Conservation (phyloP, 2,888 invertebrate genomes). For the Calephelis perditalis region DNA sequence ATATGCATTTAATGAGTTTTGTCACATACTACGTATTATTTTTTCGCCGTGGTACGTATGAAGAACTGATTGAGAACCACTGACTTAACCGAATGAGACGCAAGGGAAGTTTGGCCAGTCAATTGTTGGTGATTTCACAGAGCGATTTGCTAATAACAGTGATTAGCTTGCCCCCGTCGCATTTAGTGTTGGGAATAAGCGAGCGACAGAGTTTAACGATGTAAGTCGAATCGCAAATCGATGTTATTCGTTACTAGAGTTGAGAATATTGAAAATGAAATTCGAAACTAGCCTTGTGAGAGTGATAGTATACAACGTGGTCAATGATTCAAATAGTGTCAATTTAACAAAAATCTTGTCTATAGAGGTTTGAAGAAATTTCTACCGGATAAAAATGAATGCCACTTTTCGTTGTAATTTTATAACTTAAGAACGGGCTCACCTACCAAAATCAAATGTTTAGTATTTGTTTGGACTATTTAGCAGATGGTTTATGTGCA, state of each 20-base stretch:
- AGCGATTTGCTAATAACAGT: constrained; percentile 67
- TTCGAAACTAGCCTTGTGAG: constrained; percentile 2
- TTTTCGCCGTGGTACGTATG: too few relatives aligned
- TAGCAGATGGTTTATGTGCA: too few relatives aligned
- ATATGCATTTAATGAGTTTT: too few relatives aligned
- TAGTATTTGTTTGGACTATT: too few relatives aligned
- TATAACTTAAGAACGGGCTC: too few relatives aligned
- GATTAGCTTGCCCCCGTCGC: constrained; percentile 60
- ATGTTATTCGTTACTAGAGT: constrained; percentile 12
- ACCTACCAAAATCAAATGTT: too few relatives aligned
- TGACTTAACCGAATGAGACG: constrained; percentile 53
- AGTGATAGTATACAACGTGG: constrained; percentile 3
- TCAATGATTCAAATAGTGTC: neutral
- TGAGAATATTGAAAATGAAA: constrained; percentile 13
- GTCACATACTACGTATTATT: too few relatives aligned
- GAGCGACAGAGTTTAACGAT: constrained; percentile 12
- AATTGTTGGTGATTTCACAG: constrained; percentile 71
- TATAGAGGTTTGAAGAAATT: neutral
- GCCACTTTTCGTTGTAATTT: too few relatives aligned
- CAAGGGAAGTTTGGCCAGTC: constrained; percentile 59
- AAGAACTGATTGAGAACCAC: too few relatives aligned
- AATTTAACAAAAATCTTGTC: neutral
- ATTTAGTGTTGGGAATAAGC: constrained; percentile 39
- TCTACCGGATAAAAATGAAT: too few relatives aligned
- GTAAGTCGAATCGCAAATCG: constrained; percentile 12